phyloP scores from a whole-genome alignment of 1,140 invertebrate genomes.

The Branchinecta lynchi region DNA sequence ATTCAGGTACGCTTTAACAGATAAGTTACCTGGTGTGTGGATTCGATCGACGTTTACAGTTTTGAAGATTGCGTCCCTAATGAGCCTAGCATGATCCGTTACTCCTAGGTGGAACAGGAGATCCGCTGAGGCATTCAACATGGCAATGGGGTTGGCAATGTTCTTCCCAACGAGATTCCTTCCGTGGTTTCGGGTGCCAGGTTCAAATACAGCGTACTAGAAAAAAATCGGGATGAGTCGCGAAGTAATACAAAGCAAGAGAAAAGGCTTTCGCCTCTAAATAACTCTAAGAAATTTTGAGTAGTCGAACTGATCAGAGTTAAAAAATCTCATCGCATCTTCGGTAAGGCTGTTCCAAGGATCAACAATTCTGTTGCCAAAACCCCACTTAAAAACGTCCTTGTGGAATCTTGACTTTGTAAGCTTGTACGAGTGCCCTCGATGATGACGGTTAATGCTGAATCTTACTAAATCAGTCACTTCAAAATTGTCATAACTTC shows the following conservation, averaged over 20 bases:
- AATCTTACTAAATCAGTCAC: too few species aligned
- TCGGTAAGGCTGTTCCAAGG: too few species aligned
- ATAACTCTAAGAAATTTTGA: too few species aligned
- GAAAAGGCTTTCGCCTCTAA: too few species aligned
- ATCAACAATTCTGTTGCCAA: too few species aligned
- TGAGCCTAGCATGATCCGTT: slow-evolving; percentile 58
- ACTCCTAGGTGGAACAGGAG: slow-evolving; percentile 80
- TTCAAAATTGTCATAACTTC: too few species aligned
- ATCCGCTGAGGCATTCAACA: slow-evolving; percentile 80
- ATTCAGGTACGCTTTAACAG: background rate
- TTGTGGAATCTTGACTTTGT: too few species aligned
- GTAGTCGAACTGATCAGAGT: too few species aligned
- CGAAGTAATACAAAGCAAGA: background rate
- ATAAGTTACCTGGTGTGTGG: slow-evolving; percentile 47
- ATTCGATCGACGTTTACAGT: slow-evolving; percentile 67
- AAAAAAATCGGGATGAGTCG: slow-evolving; percentile 28
- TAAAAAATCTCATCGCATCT: too few species aligned
- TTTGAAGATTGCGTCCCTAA: slow-evolving; percentile 56
- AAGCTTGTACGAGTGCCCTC: too few species aligned
- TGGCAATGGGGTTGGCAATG: slow-evolving; percentile 92
- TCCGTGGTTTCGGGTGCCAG: slow-evolving; percentile 87
- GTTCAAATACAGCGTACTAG: slow-evolving; percentile 79
- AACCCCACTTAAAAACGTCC: too few species aligned
- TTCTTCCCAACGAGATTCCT: slow-evolving; percentile 84
- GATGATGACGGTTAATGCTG: too few species aligned